Evolutionary conservation across 2,888 invertebrate species (phyloP).

Genomic region (Arenicola marina): DNA sequence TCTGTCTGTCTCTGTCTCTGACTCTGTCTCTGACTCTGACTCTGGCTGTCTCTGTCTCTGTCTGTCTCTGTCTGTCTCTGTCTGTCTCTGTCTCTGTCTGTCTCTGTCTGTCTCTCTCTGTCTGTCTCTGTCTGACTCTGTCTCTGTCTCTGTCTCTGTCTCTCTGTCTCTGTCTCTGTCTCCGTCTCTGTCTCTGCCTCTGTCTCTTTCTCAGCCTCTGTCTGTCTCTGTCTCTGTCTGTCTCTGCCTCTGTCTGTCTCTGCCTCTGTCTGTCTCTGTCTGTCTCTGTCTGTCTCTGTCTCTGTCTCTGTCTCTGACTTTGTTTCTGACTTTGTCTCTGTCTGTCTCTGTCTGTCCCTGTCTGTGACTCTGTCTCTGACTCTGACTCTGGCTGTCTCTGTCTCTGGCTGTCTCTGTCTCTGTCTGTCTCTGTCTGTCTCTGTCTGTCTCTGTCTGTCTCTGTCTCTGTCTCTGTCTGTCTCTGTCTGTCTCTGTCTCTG

Average conservation of each 20-base stretch:
- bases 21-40: neutral
- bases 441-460: neutral
- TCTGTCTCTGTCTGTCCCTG: neutral
- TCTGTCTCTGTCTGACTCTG: neutral
- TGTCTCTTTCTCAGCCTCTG: neutral
- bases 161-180: neutral
- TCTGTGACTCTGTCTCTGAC: too few species aligned
- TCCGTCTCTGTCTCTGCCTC: neutral
- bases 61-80: neutral
- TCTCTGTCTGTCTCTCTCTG: neutral
- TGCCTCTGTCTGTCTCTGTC: conserved; percentile 3
- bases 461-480: neutral
- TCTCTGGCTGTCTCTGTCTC: neutral
- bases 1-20: neutral
- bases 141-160: neutral
- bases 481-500: neutral
- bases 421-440: neutral
- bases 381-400: too few species aligned
- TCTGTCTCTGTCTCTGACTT: neutral
- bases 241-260: conserved; percentile 3
- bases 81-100: neutral
- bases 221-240: neutral
- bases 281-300: conserved; percentile 1
- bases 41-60: neutral
- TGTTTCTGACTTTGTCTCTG: neutral